Evolutionary conservation across 2,797 vertebrate species (phyloP), one percentile per base, ranked within the genome.

Genomic region (Sphenodon punctatus): DNA sequence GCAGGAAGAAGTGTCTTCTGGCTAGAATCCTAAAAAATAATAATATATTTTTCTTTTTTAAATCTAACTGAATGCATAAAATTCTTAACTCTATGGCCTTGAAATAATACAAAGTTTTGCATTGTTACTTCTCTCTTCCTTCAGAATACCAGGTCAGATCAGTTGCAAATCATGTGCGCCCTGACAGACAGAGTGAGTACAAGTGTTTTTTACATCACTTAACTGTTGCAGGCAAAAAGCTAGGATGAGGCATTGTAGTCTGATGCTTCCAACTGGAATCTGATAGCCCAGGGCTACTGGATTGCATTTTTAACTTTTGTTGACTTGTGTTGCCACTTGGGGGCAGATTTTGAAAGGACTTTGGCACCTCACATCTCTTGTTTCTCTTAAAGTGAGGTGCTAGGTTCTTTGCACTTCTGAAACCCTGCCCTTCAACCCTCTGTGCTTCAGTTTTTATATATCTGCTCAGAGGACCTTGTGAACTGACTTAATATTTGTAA

Each of bases 81-180:
- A 19, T 49, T 48, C 61, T 82, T 65, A 63, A 23, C 38, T 68
- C 51, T 51, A 56, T 65, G 75, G 34, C 67, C 17, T 82, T 85
- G 20, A 36, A 56, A 56, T 56, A 34, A 11, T 56, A 22, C 55
- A 22, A 4, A 20, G 20, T 34, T 34, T 34, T 56, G 19, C 32
- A 56, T 56, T 11, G 58, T 58, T n/a, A n/a, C n/a, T n/a, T 10
- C 70, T 95, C 45, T 14, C 69, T 83, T 74, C 89, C 92, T 72
- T 59, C 94, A 99, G 98, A 99, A 64, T 99, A 99, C 87, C 98
- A 99, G 92, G 98, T 99, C 82, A 95, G 98, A 93, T 99, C 99
- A 41, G 89, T 99, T 7, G 98, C 98, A 16, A 99, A 97, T 92
- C 98, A 99, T 1, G 98, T 99, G 2, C 97, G 98, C 83, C 99